phyloP scores from a whole-genome alignment of 2,888 invertebrate species.

The Dendrolimus pini region DNA sequence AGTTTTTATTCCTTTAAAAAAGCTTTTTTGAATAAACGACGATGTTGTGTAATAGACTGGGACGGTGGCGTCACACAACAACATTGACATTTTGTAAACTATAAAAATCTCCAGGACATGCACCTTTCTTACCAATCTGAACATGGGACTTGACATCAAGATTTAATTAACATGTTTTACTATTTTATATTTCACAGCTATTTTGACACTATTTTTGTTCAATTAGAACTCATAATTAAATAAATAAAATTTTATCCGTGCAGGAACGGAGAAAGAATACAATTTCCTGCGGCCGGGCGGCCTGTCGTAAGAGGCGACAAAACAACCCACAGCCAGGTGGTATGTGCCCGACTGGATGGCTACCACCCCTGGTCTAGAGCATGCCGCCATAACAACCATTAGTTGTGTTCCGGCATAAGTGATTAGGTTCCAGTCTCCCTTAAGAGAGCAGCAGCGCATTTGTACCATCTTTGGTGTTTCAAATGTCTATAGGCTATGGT shows the following conservation, averaged over 20 bases:
- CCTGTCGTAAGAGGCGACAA: not conserved
- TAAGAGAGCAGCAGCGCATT: not conserved
- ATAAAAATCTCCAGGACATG: too few species aligned
- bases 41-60: too few species aligned
- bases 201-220: too few species aligned
- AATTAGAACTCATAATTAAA: too few species aligned
- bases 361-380: not conserved
- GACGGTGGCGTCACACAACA: too few species aligned
- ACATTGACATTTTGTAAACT: too few species aligned
- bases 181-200: too few species aligned
- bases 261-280: not conserved
- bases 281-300: not conserved
- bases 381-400: not conserved
- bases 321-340: not conserved
- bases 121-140: too few species aligned
- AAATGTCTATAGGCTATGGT: not conserved
- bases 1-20: too few species aligned
- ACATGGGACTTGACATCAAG: too few species aligned
- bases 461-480: not conserved
- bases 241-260: not conserved
- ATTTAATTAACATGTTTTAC: too few species aligned
- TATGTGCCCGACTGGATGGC: not conserved
- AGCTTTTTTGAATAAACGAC: too few species aligned
- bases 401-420: not conserved
- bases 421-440: not conserved